Evolutionary conservation across 1,140 invertebrate genomes (phyloP), one percentile per base, ranked within the genome.

Genomic region (Lordiphosa mommai): DNA sequence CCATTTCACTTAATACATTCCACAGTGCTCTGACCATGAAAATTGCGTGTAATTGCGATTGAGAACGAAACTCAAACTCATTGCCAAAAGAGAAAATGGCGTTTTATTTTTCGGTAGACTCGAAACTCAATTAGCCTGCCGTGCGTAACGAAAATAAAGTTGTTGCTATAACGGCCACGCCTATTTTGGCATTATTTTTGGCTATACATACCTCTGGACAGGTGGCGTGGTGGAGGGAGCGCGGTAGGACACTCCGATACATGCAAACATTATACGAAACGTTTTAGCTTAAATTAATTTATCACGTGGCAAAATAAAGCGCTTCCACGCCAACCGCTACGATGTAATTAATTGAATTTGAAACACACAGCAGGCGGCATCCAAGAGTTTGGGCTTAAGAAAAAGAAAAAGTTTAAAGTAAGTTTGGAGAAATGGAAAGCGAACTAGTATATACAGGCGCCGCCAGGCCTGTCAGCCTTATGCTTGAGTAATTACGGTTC

Each of bases 231-330:
- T 6, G 20, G 20, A 4, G 38, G 4, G 29, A 38, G 46, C 9
- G 30, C 46, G 46, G 14, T 14, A 20, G 0, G 37, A 23, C n/a
- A 30, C 50, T 27, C 3, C 14, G 49, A 53, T 74, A 37, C 67
- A 80, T 67, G 70, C 70, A 80, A 82, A 70, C 53, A 72, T 71
- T 82, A 57, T 43, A 59, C 40, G 70, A 51, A 77, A 59, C 66
- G 65, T 34, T 66, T 71, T 52, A 29, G 70, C 71, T 76, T 76
- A 76, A 80, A 80, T 80, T 46, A 82, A 80, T 80, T 80, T 80
- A 80, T 80, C 76, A 82, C 76, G 76, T 82, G 76, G 72, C 76
- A 48, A 76, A 82, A 82, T 82, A 74, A 82, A 79, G 58, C 63
- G 61, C 27, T 68, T 49, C 52, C 43, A 34, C 43, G 36, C 33